Evolutionary conservation across 2,797 vertebrate genomes (phyloP), one percentile per base, ranked within the genome.

Genomic region (Pipistrellus kuhlii): DNA sequence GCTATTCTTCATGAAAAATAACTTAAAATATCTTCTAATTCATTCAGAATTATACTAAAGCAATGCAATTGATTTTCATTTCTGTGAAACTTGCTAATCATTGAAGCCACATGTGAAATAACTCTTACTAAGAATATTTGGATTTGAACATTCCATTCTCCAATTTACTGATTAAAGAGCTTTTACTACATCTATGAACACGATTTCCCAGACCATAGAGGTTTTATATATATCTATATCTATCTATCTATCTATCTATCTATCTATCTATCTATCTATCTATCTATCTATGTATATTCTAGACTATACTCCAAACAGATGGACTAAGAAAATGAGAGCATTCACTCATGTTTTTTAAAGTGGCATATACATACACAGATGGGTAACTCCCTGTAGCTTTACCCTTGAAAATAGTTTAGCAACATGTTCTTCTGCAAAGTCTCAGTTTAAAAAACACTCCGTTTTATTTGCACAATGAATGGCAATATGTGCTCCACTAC

Each of bases 261-360:
- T n/a, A n/a, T n/a, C n/a, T n/a, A n/a, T n/a, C n/a, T n/a, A n/a
- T n/a, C n/a, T n/a, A n/a, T n/a, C n/a, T 21, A 21, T 55, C 8
- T 55, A 21, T 55, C 8, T 55, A 20, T 53, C 3, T 53, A 20
- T 62, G 13, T 62, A 57, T 73, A 83, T 72, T 64, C 30, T 35
- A 18, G 64, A 44, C 21, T 93, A 32, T 5, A 90, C 86, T 13
- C 1, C 35, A 7, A 94, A 94, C 87, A 71, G 14, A 92, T 87
- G 38, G 69, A 8, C 3, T 83, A 69, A 95, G 93, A 41, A 94
- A 96, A 96, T 94, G 0, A 85, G 9, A 91, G 25, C 0, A 6
- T 6, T 78, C 38, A 77, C 44, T 57, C 64, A n/a, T 73, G 0
- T 92, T 41, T 75, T 48, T 72, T 77, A 12, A 84, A 87, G 41